Evolutionary conservation across 2,797 vertebrate genomes (phyloP), one percentile per base, ranked within the genome.

Genomic region (Centroberyx gerrardi): DNA sequence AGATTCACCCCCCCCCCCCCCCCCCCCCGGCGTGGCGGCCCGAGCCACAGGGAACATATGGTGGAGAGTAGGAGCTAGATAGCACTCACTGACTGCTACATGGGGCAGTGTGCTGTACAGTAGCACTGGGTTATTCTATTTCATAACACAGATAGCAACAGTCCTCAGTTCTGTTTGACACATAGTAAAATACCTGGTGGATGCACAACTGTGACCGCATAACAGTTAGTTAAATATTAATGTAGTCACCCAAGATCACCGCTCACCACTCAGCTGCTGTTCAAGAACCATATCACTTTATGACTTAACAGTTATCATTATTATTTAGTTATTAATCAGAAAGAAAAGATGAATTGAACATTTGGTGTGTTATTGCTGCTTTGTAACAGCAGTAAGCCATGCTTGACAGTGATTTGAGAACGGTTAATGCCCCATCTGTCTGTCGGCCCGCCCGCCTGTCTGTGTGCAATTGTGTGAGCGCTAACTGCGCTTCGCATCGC

Each of bases 11-110:
- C 65, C 14, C 18, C 49, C 22, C 38, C 52, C 18, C 15, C 46
- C 10, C 5, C 14, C 29, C 10, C 5, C 5, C 8, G 55, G 22
- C 48, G 27, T 73, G 64, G 64, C 80, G 72, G 73, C 55, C 48
- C 54, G 70, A 6, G 52, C 81, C 86, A 81, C 78, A 63, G 31
- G 59, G 62, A 87, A 76, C 88, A 91, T 87, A 88, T 90, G 88
- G 87, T 74, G n/a, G 56, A 38, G 81, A 71, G 72, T 83, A 78
- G 63, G 48, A 82, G 81, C 72, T 49, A 27, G 62, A 84, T 58
- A 66, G 59, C 60, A 48, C 74, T 74, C 8, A 51, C 42, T 76
- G 74, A 82, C 29, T 28, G 66, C 64, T 62, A 69, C 70, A 65
- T 56, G 64, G 78, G 54, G 73, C 66, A 31, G 22, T 68, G 46